Conservation (phyloP, 2,113 vertebrate species). For the Notothenia coriiceps region DNA sequence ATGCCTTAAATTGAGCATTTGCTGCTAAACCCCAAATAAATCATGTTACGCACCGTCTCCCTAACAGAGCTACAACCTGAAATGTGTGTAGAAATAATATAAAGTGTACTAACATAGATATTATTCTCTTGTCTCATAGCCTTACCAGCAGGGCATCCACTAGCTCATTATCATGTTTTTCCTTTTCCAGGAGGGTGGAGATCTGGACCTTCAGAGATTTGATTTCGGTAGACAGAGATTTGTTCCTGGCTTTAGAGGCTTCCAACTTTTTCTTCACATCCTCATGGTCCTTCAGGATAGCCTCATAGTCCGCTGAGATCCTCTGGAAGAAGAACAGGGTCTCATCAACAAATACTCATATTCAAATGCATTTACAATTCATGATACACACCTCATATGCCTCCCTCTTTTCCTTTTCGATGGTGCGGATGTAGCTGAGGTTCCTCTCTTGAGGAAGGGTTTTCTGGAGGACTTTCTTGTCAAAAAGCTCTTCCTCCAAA, state of each 20-base stretch:
- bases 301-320: constrained; percentile 81
- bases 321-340: constrained; percentile 66
- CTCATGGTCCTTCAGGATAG: constrained; percentile 85
- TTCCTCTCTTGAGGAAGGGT: constrained; percentile 86
- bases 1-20: background rate
- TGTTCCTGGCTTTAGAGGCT: constrained; percentile 87
- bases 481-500: constrained; percentile 73
- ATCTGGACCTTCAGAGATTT: constrained; percentile 89
- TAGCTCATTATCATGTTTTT: constrained; percentile 91
- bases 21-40: background rate
- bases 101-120: background rate
- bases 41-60: background rate
- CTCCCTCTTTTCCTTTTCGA: constrained; percentile 91
- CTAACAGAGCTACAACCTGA: background rate
- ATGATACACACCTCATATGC: constrained; percentile 85
- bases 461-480: constrained; percentile 72
- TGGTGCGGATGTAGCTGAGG: constrained; percentile 85
- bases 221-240: constrained; percentile 85
- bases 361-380: background rate
- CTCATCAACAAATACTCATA: background rate
- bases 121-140: background rate
- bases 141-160: constrained; percentile 90
- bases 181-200: constrained; percentile 89
- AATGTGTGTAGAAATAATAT: background rate
- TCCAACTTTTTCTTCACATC: constrained; percentile 88